phyloP scores from a whole-genome alignment of 2,888 invertebrate species.

The Pherbina coryleti region DNA sequence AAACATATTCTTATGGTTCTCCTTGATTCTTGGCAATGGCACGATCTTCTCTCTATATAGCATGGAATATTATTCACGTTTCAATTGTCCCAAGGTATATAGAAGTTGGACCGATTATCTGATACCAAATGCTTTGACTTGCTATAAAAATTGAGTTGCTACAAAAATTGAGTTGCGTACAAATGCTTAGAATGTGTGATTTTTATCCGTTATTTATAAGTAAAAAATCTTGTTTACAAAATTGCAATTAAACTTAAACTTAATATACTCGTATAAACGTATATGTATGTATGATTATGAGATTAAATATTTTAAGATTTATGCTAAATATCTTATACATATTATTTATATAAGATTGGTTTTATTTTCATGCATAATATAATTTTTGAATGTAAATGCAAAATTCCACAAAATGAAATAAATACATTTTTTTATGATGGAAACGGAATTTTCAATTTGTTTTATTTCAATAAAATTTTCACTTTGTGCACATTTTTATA shows the following conservation, averaged over 20 bases:
- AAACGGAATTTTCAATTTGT: too few species aligned
- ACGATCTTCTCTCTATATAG: constrained; percentile 76
- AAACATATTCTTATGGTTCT: constrained; percentile 89
- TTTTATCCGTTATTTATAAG: background rate
- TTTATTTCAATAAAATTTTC: too few species aligned
- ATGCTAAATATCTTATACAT: background rate
- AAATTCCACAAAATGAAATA: too few species aligned
- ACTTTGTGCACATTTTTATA: too few species aligned
- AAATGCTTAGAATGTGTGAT: background rate
- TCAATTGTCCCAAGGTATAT: constrained; percentile 58
- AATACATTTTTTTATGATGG: too few species aligned
- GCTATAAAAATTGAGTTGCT: too few species aligned
- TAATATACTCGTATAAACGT: too few species aligned
- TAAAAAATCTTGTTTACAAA: background rate
- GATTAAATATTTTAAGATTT: background rate
- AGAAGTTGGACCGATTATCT: constrained; percentile 59
- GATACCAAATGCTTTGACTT: constrained; percentile 72
- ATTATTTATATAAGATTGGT: background rate
- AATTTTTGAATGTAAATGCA: too few species aligned
- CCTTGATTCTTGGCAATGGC: constrained; percentile 83
- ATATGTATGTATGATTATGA: background rate
- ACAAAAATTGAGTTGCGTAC: constrained; percentile 32
- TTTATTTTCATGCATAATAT: too few species aligned
- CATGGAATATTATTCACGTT: constrained; percentile 76
- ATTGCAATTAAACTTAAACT: background rate